phyloP scores from a whole-genome alignment of 2,888 invertebrate species.

The Leptinotarsa peninsularis region DNA sequence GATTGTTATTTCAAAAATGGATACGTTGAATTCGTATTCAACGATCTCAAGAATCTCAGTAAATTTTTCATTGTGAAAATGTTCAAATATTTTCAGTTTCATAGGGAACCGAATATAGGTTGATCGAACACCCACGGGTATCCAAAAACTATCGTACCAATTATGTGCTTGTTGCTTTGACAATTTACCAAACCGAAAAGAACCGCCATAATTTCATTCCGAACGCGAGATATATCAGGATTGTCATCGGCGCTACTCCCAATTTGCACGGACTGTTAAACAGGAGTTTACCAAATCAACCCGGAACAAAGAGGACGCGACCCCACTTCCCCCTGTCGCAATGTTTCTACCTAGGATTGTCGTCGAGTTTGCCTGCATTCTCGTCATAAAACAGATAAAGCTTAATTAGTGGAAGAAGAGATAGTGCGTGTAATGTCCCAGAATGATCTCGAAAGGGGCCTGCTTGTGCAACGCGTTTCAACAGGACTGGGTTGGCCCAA shows the following conservation, averaged over 20 bases:
- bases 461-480: neutral
- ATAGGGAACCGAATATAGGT: too few relatives aligned
- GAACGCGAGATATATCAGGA: neutral
- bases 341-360: slow-evolving; percentile 23
- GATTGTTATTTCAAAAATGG: too few relatives aligned
- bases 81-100: too few relatives aligned
- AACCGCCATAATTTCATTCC: neutral
- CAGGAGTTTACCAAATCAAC: slow-evolving; percentile 21
- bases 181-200: neutral
- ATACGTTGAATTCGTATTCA: too few relatives aligned
- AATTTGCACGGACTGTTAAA: slow-evolving; percentile 19
- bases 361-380: slow-evolving; percentile 14
- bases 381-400: slow-evolving; percentile 44
- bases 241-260: slow-evolving; percentile 8
- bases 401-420: slow-evolving; percentile 55
- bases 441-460: slow-evolving; percentile 29
- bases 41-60: too few relatives aligned
- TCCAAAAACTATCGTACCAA: too few relatives aligned
- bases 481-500: neutral
- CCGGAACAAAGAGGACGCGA: neutral
- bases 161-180: too few relatives aligned
- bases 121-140: too few relatives aligned
- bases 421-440: slow-evolving; percentile 49
- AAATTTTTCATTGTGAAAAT: too few relatives aligned
- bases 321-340: neutral